These are phyloP conservation scores for Branchinecta sandiegonensis DNA, from an alignment of 2,888 invertebrate genomes.

Conservation along the genomic window DNA sequence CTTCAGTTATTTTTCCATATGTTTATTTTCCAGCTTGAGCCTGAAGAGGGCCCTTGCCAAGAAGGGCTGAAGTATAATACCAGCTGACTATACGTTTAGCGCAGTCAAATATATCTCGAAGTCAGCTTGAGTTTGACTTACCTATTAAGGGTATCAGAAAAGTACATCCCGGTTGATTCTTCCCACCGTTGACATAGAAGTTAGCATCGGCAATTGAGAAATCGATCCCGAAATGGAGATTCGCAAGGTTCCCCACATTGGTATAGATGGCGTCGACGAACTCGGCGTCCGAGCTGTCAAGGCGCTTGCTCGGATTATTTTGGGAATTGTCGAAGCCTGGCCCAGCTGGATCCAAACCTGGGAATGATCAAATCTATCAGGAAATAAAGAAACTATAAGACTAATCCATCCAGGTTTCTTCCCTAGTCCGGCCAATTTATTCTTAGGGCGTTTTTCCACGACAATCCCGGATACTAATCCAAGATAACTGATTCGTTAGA, in stretches of 20 bases:
- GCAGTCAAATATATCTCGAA: too few relatives aligned
- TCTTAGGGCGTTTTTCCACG: too few relatives aligned
- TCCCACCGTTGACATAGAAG: conserved; percentile 1
- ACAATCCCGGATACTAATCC: too few relatives aligned
- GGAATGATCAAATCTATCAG: not conserved
- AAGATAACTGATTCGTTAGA: too few relatives aligned
- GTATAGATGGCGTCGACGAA: not conserved
- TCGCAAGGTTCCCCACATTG: not conserved
- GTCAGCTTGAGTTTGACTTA: not conserved
- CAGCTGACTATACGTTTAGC: too few relatives aligned
- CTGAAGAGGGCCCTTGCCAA: too few relatives aligned
- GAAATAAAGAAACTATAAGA: too few relatives aligned
- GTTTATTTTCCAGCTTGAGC: too few relatives aligned
- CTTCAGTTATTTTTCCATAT: too few relatives aligned
- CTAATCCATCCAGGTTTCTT: too few relatives aligned
- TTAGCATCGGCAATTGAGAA: conserved; percentile 1
- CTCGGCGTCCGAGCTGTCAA: not conserved
- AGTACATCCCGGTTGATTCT: not conserved
- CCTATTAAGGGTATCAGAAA: not conserved
- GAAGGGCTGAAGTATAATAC: too few relatives aligned
- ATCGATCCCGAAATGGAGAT: not conserved
- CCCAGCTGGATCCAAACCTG: not conserved
- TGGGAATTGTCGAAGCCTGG: not conserved
- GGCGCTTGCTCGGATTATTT: not conserved
- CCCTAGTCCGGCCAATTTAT: too few relatives aligned